These are phyloP conservation scores for Sparidentex hasta DNA, from an alignment of 2,797 vertebrate species.

Conservation along the genomic window DNA sequence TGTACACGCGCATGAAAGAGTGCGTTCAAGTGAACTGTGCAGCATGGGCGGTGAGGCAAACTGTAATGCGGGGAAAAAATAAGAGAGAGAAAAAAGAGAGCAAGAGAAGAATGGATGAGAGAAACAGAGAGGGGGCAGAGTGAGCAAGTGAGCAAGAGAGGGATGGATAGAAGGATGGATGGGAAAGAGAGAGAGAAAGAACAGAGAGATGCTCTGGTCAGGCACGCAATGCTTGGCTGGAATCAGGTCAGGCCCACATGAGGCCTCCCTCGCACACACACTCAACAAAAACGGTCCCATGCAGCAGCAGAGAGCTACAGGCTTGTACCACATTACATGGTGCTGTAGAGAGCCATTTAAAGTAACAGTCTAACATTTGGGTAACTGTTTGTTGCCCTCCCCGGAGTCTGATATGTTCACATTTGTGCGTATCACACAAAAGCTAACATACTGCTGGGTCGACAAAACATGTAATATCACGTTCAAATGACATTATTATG, in stretches of 20 bases:
- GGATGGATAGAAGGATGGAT: conserved; percentile 38
- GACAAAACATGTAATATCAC: no score
- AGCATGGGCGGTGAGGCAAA: conserved; percentile 69
- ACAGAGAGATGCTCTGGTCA: conserved; percentile 73
- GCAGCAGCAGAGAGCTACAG: conserved; percentile 42
- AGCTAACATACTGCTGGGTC: no score
- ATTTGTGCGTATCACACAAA: no score
- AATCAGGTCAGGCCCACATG: conserved; percentile 84
- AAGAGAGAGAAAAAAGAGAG: conserved; percentile 34
- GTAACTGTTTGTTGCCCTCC: background rate
- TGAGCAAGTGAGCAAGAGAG: background rate
- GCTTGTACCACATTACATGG: background rate
- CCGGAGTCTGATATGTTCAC: background rate
- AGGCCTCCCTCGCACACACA: conserved; percentile 67
- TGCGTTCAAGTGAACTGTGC: conserved; percentile 63
- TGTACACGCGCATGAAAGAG: conserved; percentile 5
- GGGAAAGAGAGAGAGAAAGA: conserved; percentile 52
- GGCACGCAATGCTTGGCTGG: conserved; percentile 80
- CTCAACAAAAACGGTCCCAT: conserved; percentile 36
- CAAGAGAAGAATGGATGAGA: conserved; percentile 58
- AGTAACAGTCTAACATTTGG: conserved; percentile 13
- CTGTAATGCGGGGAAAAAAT: conserved; percentile 61
- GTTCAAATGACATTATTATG: no score
- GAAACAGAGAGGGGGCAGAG: conserved; percentile 17
- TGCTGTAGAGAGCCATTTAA: conserved; percentile 27